phyloP scores from a whole-genome alignment of 2,888 invertebrate genomes.

The Dynastes tityus region DNA sequence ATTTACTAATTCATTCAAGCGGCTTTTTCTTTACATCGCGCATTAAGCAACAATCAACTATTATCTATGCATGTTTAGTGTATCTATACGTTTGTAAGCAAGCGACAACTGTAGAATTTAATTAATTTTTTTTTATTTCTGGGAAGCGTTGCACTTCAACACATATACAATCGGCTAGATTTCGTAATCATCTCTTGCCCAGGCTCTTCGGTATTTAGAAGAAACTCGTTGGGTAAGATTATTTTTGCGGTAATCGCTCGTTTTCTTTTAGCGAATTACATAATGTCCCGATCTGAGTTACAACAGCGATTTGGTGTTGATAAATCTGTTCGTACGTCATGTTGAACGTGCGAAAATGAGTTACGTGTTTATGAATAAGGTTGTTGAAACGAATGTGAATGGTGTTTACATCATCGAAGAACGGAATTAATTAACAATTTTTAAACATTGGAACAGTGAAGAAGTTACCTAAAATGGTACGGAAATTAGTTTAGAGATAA shows the following conservation, averaged over 20 bases:
- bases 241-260: not conserved
- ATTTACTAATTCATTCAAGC: not conserved
- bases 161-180: not conserved
- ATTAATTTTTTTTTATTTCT: not conserved
- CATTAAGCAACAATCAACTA: not conserved
- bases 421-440: no score
- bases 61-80: not conserved
- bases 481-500: no score
- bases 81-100: not conserved
- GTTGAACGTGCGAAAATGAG: not conserved
- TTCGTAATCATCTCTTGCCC: not conserved
- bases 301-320: not conserved
- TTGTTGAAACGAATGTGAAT: no score
- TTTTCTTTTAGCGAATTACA: not conserved
- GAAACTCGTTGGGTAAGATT: slow-evolving; percentile 19
- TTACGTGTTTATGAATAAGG: not conserved
- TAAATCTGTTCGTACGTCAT: not conserved
- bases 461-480: no score
- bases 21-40: not conserved
- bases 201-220: slow-evolving; percentile 3
- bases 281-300: not conserved
- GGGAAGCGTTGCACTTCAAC: not conserved
- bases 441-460: no score
- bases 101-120: not conserved
- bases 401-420: no score